Percentiles rank a stretch among this genome's conserved stretches.
These are phyloP conservation scores for Jordanella pulchra DNA, from an alignment of 2,797 vertebrate genomes.

Conservation along the genomic window DNA sequence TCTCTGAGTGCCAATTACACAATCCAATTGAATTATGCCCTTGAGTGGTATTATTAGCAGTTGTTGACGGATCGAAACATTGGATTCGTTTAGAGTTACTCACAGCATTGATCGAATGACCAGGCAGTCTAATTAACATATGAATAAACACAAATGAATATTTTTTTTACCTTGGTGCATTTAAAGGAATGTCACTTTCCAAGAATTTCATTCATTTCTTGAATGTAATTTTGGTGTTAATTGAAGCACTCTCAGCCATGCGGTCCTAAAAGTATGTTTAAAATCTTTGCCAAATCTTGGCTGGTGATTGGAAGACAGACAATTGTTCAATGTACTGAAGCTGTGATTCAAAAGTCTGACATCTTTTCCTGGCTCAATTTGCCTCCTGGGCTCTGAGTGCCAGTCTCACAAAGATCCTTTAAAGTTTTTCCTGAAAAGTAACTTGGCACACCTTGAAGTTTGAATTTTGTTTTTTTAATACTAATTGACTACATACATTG, in stretches of 20 bases:
- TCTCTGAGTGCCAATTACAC: slow-evolving; percentile 66
- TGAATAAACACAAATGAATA: slow-evolving; percentile 42
- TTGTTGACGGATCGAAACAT: slow-evolving; percentile 67
- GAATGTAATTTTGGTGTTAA: slow-evolving; percentile 3
- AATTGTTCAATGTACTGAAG: not conserved
- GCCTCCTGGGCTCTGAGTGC: not conserved
- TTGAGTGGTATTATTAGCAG: slow-evolving; percentile 68
- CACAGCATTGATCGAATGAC: slow-evolving; percentile 60
- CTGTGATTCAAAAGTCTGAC: not conserved
- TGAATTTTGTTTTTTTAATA: not conserved
- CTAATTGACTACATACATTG: too few relatives aligned
- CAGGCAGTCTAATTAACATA: slow-evolving; percentile 49
- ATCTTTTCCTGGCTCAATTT: not conserved
- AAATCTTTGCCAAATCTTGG: slow-evolving; percentile 11
- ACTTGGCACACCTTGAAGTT: not conserved
- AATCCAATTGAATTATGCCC: slow-evolving; percentile 69
- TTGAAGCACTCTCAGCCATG: not conserved
- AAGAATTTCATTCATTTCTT: not conserved
- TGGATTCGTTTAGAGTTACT: slow-evolving; percentile 66
- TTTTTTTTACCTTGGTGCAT: slow-evolving; percentile 24
- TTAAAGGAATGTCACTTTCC: slow-evolving; percentile 10
- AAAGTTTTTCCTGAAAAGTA: not conserved
- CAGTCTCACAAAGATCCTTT: not conserved
- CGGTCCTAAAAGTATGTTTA: slow-evolving; percentile 6
- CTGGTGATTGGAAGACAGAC: slow-evolving; percentile 25